These are phyloP conservation scores for Zapornia atra DNA, from an alignment of 2,113 vertebrate species.

Conservation along the genomic window DNA sequence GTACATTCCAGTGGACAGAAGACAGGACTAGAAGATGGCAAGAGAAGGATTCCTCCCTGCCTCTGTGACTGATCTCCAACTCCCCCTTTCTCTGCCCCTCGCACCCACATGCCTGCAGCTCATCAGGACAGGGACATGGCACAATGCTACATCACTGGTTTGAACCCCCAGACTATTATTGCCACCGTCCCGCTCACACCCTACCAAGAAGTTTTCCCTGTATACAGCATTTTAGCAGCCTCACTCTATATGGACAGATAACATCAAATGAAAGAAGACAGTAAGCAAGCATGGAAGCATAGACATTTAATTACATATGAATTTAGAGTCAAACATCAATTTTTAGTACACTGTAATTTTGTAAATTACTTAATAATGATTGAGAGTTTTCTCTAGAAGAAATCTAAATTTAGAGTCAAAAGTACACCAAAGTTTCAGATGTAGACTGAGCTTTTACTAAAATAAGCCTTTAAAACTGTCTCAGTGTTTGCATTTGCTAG, in stretches of 20 bases:
- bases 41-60: background rate
- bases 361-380: slow-evolving; percentile 1
- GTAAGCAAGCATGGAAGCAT: background rate
- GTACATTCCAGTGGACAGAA: background rate
- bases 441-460: background rate
- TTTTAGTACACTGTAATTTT: background rate
- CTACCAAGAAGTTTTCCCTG: background rate
- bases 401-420: background rate
- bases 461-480: background rate
- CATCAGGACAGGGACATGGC: background rate
- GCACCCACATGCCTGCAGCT: accelerated
- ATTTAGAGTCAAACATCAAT: background rate
- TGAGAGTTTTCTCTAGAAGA: background rate
- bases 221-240: background rate
- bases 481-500: background rate
- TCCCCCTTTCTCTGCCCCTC: background rate
- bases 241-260: background rate
- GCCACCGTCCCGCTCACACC: background rate
- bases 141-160: accelerated
- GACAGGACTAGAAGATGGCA: background rate
- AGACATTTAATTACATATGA: background rate
- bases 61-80: background rate
- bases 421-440: background rate
- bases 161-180: background rate
- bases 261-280: background rate